Base-by-base conservation (phyloP, 2,113 vertebrate species). In the Emydura subglobosa region DNA sequence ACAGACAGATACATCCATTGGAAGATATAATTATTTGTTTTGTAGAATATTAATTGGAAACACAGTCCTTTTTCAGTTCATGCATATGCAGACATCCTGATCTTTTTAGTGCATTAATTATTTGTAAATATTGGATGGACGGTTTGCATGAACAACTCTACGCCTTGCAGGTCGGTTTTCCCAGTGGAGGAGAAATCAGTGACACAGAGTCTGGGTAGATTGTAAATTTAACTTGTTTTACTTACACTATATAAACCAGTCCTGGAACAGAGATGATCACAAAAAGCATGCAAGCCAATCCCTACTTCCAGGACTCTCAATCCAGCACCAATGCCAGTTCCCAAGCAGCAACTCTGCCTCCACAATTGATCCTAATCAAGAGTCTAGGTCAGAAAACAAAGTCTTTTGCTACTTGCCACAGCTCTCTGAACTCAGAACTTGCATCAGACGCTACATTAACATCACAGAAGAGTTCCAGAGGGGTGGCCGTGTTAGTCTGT, bases 1-100 rank as follows among this genome's bases (percentile, higher is more conserved):
- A 8, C 42, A 87, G 88, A 89, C 51, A 76, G 95, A 88, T 55
- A 83, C 0, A 34, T 47, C 2, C 59, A 55, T 68, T 80, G n/a
- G 27, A 65, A 65, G 57, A 1, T 82, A 90, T 49, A 95, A 80
- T 93, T 91, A 93, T 76, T 82, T 5, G 11, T 61, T 83, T 79
- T 85, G 17, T 39, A 68, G 65, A 72, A 25, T 12, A 57, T 82
- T 91, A 84, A 19, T 61, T 61, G 95, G 90, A 61, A 90, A 88
- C 27, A 59, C 44, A 82, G 82, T 74, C 44, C 34, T 81, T 65
- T 72, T 76, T 74, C 53, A 5, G 57, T 90, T 90, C 1, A 0
- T 68, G 80, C 59, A 89, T 72, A 90, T 96, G 92, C 96, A 95
- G 92, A 34, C 84, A 50, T 84, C 95, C 93, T 92, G 59, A 59